These are phyloP conservation scores for Octodon degus DNA, from an alignment of 2,113 vertebrate species.

Conservation along the genomic window DNA sequence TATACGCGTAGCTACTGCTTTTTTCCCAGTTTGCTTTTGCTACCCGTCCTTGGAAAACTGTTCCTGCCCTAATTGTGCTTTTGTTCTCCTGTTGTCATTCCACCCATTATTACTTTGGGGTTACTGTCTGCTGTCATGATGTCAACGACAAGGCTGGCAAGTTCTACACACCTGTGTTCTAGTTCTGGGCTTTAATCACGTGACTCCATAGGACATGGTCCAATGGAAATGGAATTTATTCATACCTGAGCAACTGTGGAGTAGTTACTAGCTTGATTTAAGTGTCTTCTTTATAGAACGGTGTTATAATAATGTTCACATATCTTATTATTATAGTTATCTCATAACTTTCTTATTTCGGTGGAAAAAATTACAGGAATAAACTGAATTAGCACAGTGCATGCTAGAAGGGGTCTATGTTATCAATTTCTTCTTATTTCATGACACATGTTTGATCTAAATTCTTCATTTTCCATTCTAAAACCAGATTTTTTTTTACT, in stretches of 20 bases:
- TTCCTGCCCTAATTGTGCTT: neutral
- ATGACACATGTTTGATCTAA: neutral
- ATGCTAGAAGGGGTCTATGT: neutral
- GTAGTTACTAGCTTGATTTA: neutral
- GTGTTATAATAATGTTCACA: neutral
- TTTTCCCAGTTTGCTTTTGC: neutral
- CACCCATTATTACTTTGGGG: too few relatives aligned
- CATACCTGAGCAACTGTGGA: neutral
- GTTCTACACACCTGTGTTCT: neutral
- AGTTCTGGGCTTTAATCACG: neutral
- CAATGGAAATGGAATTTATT: neutral
- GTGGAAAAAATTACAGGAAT: neutral
- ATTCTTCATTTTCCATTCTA: neutral
- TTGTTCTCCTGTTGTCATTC: neutral
- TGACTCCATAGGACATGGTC: neutral
- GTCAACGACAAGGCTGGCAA: neutral
- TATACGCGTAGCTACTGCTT: neutral
- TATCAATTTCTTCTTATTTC: constrained; percentile 28
- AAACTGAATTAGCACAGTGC: neutral
- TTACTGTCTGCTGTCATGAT: neutral
- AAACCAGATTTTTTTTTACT: neutral
- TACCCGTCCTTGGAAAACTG: neutral
- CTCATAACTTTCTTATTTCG: neutral
- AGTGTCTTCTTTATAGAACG: neutral
- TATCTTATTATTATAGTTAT: neutral